phyloP scores from a whole-genome alignment of 2,888 invertebrate genomes.

The Xestobium rufovillosum region DNA sequence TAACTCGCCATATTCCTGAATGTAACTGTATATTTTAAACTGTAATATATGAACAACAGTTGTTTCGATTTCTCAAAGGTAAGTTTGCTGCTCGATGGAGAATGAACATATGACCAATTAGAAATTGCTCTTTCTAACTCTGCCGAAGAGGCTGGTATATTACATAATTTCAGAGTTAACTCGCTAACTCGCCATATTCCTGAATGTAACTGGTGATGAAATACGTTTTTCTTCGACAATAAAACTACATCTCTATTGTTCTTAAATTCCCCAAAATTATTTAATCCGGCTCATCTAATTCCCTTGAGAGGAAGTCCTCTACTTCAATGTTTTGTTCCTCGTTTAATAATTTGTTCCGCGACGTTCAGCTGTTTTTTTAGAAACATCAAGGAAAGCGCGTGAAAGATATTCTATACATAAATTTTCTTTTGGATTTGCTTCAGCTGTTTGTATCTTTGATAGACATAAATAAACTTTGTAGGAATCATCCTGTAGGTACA shows the following conservation, averaged over 20 bases:
- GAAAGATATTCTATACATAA: no score
- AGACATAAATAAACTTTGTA: no score
- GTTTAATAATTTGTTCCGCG: slow-evolving; percentile 1
- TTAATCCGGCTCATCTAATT: neutral
- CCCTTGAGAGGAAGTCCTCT: slow-evolving; percentile 1
- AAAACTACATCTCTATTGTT: neutral
- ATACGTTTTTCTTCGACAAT: neutral
- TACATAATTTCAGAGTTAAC: neutral
- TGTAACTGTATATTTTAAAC: no score
- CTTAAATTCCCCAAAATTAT: neutral
- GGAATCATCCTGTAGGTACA: no score
- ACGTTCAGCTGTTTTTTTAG: neutral
- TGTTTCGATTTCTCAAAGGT: neutral
- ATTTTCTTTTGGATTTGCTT: no score
- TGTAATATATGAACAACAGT: neutral
- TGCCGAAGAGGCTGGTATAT: neutral
- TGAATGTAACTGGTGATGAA: neutral
- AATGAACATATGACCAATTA: neutral
- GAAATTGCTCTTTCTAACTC: neutral
- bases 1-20: no score
- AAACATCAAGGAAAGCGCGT: neutral
- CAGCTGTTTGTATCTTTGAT: no score
- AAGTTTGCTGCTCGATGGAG: neutral
- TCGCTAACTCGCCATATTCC: neutral
- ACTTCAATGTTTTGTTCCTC: neutral